Percentiles rank a stretch among this genome's conserved stretches.
Evolutionary conservation across 2,797 vertebrate genomes (phyloP).

Genomic region (Pteronotus mesoamericanus): DNA sequence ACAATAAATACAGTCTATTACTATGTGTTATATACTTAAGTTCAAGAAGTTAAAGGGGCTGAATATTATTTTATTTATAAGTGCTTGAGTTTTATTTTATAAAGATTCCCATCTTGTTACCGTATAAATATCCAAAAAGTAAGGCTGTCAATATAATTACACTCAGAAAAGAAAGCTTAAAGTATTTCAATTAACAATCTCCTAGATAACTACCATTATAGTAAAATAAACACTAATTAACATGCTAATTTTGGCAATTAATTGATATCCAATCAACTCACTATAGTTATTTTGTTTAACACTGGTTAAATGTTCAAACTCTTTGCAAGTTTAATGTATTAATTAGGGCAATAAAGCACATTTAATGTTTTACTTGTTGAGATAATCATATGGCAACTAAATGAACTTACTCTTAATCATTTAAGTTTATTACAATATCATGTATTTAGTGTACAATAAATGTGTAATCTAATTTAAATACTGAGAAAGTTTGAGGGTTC

Average conservation of each 20-base stretch:
- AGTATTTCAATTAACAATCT: constrained; percentile 75
- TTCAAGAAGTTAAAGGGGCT: background rate
- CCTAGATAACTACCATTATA: constrained; percentile 69
- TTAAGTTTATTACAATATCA: constrained; percentile 67
- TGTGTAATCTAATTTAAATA: constrained; percentile 75
- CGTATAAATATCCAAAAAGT: constrained; percentile 44
- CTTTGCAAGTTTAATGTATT: constrained; percentile 75
- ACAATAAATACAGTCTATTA: background rate
- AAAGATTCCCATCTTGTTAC: constrained; percentile 49
- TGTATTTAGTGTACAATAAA: constrained; percentile 69
- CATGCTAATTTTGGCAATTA: constrained; percentile 78
- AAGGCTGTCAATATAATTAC: constrained; percentile 69
- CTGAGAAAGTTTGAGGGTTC: constrained; percentile 56
- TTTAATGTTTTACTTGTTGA: constrained; percentile 65
- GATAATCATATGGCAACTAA: constrained; percentile 72
- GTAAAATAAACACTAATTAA: constrained; percentile 79
- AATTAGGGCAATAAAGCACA: constrained; percentile 64
- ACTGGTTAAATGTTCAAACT: constrained; percentile 70
- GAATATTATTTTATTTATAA: constrained; percentile 40
- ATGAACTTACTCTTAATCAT: constrained; percentile 70
- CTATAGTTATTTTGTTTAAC: constrained; percentile 73
- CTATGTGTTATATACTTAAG: background rate
- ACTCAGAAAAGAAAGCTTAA: constrained; percentile 64
- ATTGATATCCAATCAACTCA: constrained; percentile 76
- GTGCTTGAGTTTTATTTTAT: background rate